Evolutionary conservation across 2,888 invertebrate species (phyloP).

Genomic region (Leucoptera coffeella): DNA sequence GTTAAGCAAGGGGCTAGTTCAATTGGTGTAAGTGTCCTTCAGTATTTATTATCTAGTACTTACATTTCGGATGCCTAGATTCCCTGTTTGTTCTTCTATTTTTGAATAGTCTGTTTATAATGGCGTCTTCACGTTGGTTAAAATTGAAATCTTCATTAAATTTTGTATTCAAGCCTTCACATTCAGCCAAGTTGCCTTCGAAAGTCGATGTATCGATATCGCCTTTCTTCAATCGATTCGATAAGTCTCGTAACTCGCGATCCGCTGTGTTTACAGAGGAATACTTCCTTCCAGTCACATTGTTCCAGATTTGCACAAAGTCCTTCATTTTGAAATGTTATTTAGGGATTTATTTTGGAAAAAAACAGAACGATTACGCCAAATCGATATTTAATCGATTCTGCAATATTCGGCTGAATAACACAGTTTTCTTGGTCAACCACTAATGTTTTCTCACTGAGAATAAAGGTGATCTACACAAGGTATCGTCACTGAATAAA

Average conservation of each 20-base stretch:
- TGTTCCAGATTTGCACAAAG: conserved; percentile 52
- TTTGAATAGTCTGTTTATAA: conserved; percentile 33
- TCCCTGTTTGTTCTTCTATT: conserved; percentile 22
- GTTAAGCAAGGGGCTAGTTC: too few species aligned
- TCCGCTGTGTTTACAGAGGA: conserved; percentile 41
- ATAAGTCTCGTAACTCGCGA: conserved; percentile 23
- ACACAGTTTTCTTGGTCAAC: too few species aligned
- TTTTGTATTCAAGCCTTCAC: conserved; percentile 28
- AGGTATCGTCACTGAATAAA: too few species aligned
- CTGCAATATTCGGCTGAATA: too few species aligned
- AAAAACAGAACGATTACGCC: too few species aligned
- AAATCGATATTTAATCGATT: too few species aligned
- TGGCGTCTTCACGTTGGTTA: conserved; percentile 23
- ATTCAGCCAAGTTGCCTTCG: conserved; percentile 26
- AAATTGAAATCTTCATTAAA: conserved; percentile 29
- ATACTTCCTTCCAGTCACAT: conserved; percentile 46
- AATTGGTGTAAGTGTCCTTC: too few species aligned
- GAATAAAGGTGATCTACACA: too few species aligned
- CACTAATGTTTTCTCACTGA: too few species aligned
- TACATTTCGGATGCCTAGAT: conserved; percentile 31
- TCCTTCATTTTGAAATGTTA: too few species aligned
- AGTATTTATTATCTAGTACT: too few species aligned
- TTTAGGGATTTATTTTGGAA: too few species aligned
- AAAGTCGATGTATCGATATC: conserved; percentile 21
- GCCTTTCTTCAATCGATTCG: conserved; percentile 18